Conservation (phyloP, 2,888 invertebrate genomes). For the Eurois occulta region DNA sequence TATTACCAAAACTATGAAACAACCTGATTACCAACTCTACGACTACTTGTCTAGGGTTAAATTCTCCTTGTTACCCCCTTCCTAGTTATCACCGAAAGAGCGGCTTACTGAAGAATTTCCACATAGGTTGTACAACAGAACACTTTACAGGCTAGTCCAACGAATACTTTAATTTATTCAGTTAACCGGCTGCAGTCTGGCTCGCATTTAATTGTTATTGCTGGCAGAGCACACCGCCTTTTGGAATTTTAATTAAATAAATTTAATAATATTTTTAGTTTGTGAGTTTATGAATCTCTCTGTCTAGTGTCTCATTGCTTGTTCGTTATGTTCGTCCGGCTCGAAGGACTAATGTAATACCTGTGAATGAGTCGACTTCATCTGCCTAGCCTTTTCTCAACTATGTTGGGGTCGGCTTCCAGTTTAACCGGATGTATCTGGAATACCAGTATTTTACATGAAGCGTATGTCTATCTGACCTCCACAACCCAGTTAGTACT, state of each 20-base stretch:
- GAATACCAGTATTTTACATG: too few relatives aligned
- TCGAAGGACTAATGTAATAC: not conserved
- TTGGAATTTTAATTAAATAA: slow-evolving; percentile 62
- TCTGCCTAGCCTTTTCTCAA: too few relatives aligned
- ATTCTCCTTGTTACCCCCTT: not conserved
- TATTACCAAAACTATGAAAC: not conserved
- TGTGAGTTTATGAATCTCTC: slow-evolving; percentile 2
- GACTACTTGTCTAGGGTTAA: not conserved
- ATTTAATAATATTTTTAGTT: slow-evolving; percentile 63
- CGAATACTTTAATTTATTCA: slow-evolving; percentile 62
- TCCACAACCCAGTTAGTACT: too few relatives aligned
- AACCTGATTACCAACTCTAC: not conserved
- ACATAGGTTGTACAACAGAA: slow-evolving; percentile 48
- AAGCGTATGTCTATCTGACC: too few relatives aligned
- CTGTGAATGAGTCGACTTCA: too few relatives aligned
- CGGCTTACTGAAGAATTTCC: slow-evolving; percentile 19
- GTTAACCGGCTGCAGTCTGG: slow-evolving; percentile 60
- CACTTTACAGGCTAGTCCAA: slow-evolving; percentile 41
- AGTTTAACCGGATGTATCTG: too few relatives aligned
- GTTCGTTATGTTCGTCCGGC: not conserved
- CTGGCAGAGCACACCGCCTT: slow-evolving; percentile 54
- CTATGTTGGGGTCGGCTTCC: too few relatives aligned
- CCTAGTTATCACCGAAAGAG: not conserved
- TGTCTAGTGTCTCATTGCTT: slow-evolving; percentile 21
- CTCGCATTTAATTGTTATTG: slow-evolving; percentile 60